Evolutionary conservation across 92 coral and sea anemone species (phyloP).

Genomic region (Umimayanthus chanpuru): DNA sequence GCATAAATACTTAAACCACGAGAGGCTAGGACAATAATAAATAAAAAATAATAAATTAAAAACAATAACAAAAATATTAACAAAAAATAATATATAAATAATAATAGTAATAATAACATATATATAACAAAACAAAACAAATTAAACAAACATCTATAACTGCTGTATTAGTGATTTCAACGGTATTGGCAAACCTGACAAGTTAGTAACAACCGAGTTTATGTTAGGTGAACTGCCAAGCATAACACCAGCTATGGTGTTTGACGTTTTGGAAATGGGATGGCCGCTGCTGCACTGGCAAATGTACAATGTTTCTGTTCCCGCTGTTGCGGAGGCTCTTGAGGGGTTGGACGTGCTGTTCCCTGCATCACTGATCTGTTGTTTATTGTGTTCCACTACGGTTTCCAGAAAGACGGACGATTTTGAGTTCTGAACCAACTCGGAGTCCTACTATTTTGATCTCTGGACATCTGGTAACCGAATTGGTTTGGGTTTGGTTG

Average conservation of each 20-base stretch:
- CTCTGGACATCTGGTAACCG: not conserved
- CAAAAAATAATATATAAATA: not conserved
- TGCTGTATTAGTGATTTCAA: slow-evolving; percentile 33
- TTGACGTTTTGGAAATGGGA: not conserved
- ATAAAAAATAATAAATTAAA: not conserved
- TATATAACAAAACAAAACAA: not conserved
- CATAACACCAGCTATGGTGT: not conserved
- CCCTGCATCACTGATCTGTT: not conserved
- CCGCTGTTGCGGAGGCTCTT: not conserved
- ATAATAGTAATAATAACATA: not conserved
- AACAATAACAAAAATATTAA: not conserved
- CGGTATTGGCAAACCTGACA: slow-evolving; percentile 14
- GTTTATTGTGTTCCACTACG: not conserved
- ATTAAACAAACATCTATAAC: slow-evolving; percentile 42
- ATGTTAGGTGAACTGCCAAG: not conserved
- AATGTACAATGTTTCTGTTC: not conserved
- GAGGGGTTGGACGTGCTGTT: not conserved
- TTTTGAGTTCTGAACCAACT: not conserved
- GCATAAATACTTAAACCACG: not conserved
- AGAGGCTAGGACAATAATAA: not conserved
- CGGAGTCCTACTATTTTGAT: not conserved
- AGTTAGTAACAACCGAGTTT: not conserved
- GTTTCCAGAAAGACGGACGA: not conserved
- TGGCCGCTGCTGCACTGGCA: not conserved
- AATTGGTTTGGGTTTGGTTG: not conserved